phyloP scores from a whole-genome alignment of 1,140 invertebrate species.

The Uloborus diversus region DNA sequence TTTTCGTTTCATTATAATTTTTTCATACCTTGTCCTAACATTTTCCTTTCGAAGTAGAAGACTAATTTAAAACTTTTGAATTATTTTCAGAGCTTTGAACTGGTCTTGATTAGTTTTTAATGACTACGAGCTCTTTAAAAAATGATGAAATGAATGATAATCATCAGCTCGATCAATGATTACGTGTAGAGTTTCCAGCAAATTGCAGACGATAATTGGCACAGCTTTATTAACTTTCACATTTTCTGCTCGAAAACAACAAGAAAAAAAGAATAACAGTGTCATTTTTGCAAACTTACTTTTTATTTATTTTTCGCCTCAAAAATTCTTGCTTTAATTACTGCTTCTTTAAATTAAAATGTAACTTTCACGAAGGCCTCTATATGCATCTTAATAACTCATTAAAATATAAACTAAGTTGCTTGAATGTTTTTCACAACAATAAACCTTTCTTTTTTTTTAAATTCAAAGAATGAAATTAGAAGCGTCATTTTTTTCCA shows the following conservation, averaged over 20 bases:
- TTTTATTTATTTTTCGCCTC: too few species aligned
- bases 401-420: too few species aligned
- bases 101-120: constrained; percentile 46
- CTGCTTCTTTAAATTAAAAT: constrained; percentile 1
- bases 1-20: too few species aligned
- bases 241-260: too few species aligned
- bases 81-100: background rate
- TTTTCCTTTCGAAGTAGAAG: too few species aligned
- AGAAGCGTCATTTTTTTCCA: too few species aligned
- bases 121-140: background rate
- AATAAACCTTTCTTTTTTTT: too few species aligned
- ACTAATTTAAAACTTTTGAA: background rate
- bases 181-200: constrained; percentile 12
- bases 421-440: too few species aligned
- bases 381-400: too few species aligned
- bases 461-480: too few species aligned
- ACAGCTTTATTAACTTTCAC: constrained; percentile 10
- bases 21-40: too few species aligned
- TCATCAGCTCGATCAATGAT: constrained; percentile 37
- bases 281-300: background rate
- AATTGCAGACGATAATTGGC: constrained; percentile 10
- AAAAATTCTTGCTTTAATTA: constrained; percentile 16
- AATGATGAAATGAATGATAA: constrained; percentile 32
- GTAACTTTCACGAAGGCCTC: too few species aligned
- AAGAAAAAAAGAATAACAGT: background rate